Evolutionary conservation across 1,140 invertebrate genomes (phyloP), one percentile per base, ranked within the genome.

Genomic region (Rhynchophorus ferrugineus): DNA sequence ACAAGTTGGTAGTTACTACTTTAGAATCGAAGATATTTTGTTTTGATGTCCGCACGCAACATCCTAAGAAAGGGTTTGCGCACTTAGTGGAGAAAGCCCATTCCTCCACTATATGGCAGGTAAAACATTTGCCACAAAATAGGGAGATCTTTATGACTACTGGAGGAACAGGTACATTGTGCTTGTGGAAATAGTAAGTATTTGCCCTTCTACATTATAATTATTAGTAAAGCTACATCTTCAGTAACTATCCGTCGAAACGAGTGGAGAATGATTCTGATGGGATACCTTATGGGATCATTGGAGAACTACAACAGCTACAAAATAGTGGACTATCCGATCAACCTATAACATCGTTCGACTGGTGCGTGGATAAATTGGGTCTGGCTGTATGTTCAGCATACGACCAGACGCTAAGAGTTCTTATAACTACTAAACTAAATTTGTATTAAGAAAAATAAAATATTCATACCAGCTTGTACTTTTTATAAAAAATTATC

Each of bases 11-110:
- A 1, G 91, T 83, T 0, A 93, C 92, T 3, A 93, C 91, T 0
- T 71, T 98, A n/a, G 92, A 97, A 69, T 88, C 89, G 0, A 94
- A 91, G 60, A 84, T 96, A 58, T 84, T 89, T 69, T 78, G 95
- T 1, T 96, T 85, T 69, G 92, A 97, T 69, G 76, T 94, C 54
- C 80, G 87, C 60, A 93, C 89, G 3, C 85, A 90, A 60, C 89
- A 95, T 73, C 80, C 84, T 0, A 82, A 81, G 52, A 91, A 90
- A 71, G 93, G 93, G 13, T 95, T 91, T 75, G 79, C 89, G 9
- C 81, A 75, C 57, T 56, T 87, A 0, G 72, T 74, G n/a, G 84
- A 91, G 71, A 87, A 87, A 69, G 74, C 73, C 0, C 72, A 74
- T 17, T 68, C 83, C 52, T 84, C 88, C n/a, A 93, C 90, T 1